Conservation (phyloP, 1,140 invertebrate species). For the Orius insidiosus region DNA sequence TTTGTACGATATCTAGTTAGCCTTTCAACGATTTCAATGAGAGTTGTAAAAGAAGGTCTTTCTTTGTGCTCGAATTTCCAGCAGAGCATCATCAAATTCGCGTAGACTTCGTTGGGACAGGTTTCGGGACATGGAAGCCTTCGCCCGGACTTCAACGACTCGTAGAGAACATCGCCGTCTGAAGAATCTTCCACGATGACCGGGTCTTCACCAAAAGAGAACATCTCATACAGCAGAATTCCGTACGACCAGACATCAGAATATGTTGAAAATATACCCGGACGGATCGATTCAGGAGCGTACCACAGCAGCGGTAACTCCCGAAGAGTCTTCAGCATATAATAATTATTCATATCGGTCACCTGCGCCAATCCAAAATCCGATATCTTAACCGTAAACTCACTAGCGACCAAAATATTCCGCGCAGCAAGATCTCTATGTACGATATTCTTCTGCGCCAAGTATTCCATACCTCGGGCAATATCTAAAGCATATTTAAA, state of each 20-base stretch:
- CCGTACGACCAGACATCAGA: slow-evolving; percentile 91
- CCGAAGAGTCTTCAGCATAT: slow-evolving; percentile 52
- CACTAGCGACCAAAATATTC: slow-evolving; percentile 70
- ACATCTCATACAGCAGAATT: slow-evolving; percentile 84
- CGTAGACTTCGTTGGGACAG: slow-evolving; percentile 59
- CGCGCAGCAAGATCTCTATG: too few species aligned
- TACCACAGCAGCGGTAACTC: slow-evolving; percentile 75
- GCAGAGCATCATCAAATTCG: slow-evolving; percentile 55
- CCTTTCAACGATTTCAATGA: slow-evolving; percentile 23
- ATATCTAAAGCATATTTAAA: slow-evolving; percentile 63
- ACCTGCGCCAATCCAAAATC: slow-evolving; percentile 80
- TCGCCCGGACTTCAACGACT: slow-evolving; percentile 36
- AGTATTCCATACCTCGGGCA: too few species aligned
- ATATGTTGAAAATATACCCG: slow-evolving; percentile 59
- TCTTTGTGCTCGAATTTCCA: slow-evolving; percentile 52
- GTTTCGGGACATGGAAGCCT: slow-evolving; percentile 48
- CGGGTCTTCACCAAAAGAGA: slow-evolving; percentile 66
- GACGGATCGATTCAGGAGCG: slow-evolving; percentile 65
- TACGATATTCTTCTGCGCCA: too few species aligned
- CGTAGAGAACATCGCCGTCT: slow-evolving; percentile 28
- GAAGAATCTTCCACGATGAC: slow-evolving; percentile 24
- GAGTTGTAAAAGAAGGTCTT: slow-evolving; percentile 50
- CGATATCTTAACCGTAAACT: slow-evolving; percentile 70
- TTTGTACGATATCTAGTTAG: slow-evolving; percentile 22
- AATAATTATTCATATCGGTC: slow-evolving; percentile 59